Base-by-base conservation (phyloP, 2,797 vertebrate species). In the Nasua narica region DNA sequence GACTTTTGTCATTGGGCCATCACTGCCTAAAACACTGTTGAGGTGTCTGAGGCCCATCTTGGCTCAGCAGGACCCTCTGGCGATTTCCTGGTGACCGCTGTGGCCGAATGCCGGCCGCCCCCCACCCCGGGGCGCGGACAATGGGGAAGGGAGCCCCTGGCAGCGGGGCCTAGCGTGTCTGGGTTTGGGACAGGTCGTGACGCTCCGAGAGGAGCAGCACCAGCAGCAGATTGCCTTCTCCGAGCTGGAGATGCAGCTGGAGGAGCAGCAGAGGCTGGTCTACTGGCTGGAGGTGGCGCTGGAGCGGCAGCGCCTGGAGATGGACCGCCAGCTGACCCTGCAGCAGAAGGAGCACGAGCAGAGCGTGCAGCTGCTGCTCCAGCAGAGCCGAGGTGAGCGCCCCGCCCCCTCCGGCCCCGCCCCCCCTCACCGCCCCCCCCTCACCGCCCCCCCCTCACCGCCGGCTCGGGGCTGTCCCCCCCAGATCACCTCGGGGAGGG, bases 291-390 rank as follows among this genome's bases (percentile, higher is more conserved):
- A 99, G 98, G 99, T 98, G 0, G 99, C 99, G 0, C 98, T 99
- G 35, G 99, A 99, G 95, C 99, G 99, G 5, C 99, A 99, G 88
- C 99, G 99, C 62, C 98, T 99, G 23, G 99, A 99, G 98, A 99
- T 99, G 52, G 99, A 99, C 97, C 99, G 99, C 0, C 99, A 99
- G 88, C 99, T 99, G 95, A 99, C 99, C 0, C 98, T 99, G 95
- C 99, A 99, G 98, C 99, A 99, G 98, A 99, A 99, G 98, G 99
- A 99, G 43, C 99, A 99, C 0, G 99, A 99, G 98, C 99, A 99
- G 97, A 99, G 98, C 32, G 90, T 99, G 3, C 99, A 99, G 98
- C 98, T 99, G 29, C 98, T 99, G 52, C 99, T 99, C 69, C 99
- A 99, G 98, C 99, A 99, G 98, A 99, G 99, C 97, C 98, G 99